Conservation (phyloP, 1,140 invertebrate species). For the Varroa destructor region DNA sequence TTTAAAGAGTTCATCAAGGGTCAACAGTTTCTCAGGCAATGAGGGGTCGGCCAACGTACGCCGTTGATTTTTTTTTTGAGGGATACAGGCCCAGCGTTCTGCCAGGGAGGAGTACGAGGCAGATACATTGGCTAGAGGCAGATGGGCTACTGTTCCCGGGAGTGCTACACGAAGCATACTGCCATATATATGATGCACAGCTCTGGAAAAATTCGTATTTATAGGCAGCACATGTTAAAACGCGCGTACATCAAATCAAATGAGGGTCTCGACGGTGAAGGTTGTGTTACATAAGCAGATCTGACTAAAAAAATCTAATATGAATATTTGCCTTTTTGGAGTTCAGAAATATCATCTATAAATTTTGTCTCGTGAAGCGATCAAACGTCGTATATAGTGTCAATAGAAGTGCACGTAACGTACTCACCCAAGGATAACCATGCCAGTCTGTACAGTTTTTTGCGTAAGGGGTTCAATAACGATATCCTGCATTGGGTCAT, state of each 20-base stretch:
- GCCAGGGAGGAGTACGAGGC: neutral
- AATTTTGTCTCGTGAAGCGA: too few species aligned
- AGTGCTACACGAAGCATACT: conserved; percentile 1
- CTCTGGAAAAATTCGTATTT: neutral
- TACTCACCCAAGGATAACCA: conserved; percentile 21
- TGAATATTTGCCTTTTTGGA: too few species aligned
- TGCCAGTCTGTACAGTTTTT: neutral
- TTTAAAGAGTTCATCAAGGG: conserved; percentile 6
- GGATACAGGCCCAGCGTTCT: neutral
- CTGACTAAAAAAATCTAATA: too few species aligned
- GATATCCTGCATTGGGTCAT: neutral
- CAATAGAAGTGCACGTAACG: neutral
- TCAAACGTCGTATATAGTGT: too few species aligned
- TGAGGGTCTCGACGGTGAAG: neutral
- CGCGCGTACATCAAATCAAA: neutral
- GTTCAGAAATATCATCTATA: too few species aligned
- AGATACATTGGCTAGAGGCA: neutral
- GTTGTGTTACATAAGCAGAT: too few species aligned
- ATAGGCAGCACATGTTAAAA: neutral
- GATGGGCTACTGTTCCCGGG: conserved; percentile 2
- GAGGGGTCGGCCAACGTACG: neutral
- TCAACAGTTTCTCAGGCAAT: neutral
- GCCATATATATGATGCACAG: neutral
- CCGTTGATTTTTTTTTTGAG: too few species aligned
- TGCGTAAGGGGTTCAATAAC: conserved; percentile 7